These are phyloP conservation scores for Sialis fuliginosa DNA, from an alignment of 2,888 invertebrate species.

Conservation along the genomic window DNA sequence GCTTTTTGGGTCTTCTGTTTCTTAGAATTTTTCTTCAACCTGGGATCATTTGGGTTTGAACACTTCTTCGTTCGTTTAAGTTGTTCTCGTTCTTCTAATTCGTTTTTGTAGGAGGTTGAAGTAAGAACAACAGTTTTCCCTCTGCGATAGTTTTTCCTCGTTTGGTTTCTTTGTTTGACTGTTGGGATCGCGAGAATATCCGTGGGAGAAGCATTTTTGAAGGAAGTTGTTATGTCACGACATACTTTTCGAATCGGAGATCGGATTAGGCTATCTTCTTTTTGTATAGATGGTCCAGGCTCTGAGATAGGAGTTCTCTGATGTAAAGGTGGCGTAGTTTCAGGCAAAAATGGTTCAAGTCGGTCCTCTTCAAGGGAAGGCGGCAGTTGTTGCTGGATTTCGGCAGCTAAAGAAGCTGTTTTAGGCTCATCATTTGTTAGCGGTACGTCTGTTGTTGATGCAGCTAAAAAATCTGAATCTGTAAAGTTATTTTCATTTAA, in stretches of 20 bases:
- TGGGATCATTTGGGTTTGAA: slow-evolving; percentile 10
- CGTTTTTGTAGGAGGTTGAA: slow-evolving; percentile 12
- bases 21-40: background rate
- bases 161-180: slow-evolving; percentile 7
- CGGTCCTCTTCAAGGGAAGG: background rate
- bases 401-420: background rate
- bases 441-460: background rate
- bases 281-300: background rate
- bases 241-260: background rate
- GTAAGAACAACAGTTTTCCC: slow-evolving; percentile 13
- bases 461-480: slow-evolving; percentile 1
- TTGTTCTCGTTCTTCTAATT: slow-evolving; percentile 11
- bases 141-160: slow-evolving; percentile 11
- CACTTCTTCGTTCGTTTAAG: slow-evolving; percentile 7
- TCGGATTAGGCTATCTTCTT: too few species aligned
- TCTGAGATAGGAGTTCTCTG: background rate
- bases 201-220: slow-evolving; percentile 8
- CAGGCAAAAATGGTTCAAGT: background rate
- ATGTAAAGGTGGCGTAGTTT: background rate
- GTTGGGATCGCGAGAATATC: slow-evolving; percentile 11
- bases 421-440: background rate
- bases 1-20: background rate
- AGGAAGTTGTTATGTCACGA: background rate
- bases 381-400: background rate
- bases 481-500: background rate